phyloP scores from a whole-genome alignment of 2,113 vertebrate species.

The Seriola dumerili region DNA sequence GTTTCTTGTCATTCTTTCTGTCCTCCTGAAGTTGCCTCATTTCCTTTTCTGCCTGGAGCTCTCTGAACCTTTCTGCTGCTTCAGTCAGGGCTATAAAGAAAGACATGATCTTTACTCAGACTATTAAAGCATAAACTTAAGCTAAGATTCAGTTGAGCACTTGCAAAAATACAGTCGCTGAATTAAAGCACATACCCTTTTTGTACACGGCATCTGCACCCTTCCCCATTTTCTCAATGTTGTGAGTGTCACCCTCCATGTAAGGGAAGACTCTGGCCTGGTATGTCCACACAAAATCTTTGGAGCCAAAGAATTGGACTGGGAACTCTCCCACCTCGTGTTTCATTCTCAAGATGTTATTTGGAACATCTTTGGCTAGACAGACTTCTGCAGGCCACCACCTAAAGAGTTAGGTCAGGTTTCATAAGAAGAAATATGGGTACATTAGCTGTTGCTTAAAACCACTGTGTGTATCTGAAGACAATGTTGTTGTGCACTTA shows the following conservation, averaged over 20 bases:
- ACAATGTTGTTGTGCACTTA: constrained; percentile 63
- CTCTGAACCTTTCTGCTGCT: constrained; percentile 94
- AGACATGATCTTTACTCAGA: neutral
- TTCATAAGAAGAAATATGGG: neutral
- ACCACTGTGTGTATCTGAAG: neutral
- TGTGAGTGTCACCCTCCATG: constrained; percentile 98
- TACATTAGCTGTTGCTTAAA: neutral
- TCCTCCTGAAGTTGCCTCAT: constrained; percentile 97
- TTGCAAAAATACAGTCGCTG: neutral
- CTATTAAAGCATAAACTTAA: neutral
- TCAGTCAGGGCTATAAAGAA: constrained; percentile 89
- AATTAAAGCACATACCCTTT: constrained; percentile 86
- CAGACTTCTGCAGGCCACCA: constrained; percentile 99
- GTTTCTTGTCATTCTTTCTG: constrained; percentile 97
- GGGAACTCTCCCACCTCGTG: constrained; percentile 98
- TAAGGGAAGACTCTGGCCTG: constrained; percentile 98
- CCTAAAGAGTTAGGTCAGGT: constrained; percentile 74
- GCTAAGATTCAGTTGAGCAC: neutral
- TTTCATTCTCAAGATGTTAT: constrained; percentile 95
- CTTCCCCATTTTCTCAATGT: constrained; percentile 98
- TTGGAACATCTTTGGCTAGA: constrained; percentile 92
- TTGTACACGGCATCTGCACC: constrained; percentile 96
- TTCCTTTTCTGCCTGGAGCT: constrained; percentile 94
- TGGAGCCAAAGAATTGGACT: constrained; percentile 98
- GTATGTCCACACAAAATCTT: constrained; percentile 98